Evolutionary conservation across 2,113 vertebrate genomes (phyloP), one percentile per base, ranked within the genome.

Genomic region (Paradoxurus hermaphroditus): DNA sequence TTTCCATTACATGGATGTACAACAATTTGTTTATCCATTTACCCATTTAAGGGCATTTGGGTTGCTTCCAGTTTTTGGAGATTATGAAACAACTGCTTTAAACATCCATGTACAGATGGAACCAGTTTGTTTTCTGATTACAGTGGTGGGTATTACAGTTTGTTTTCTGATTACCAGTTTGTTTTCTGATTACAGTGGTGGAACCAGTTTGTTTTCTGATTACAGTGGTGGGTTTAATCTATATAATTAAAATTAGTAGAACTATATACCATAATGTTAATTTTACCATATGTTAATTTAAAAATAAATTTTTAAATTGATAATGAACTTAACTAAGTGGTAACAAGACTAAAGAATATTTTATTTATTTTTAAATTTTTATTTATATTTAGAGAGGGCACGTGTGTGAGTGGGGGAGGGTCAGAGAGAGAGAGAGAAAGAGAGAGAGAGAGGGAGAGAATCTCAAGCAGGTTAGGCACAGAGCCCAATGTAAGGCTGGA

Each of bases 21-120:
- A 53, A 92, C 41, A 29, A 31, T 67, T 81, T 97, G 31, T 95
- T 53, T 87, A 86, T 90, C 27, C 36, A 82, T 81, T 95, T 86
- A 82, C 12, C 62, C 27, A 53, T 16, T 19, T 34, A 94, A 95
- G 8, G 23, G 19, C 68, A 70, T 62, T 67, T 95, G 68, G 13
- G 5, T 94, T 96, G 21, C 15, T 90, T 72, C 36, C 2, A 77
- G 5, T 77, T 87, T 87, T 16, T 4, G 39, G 15, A 86, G 19
- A 78, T 84, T 95, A 51, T 92, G 34, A 81, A 77, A 97, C 56
- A 84, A 14, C 23, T 90, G 9, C 31, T 89, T 34, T 86, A 41
- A 93, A 62, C 27, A 93, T 73, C 82, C 68, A 87, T 56, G 18
- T 53, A 84, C n/a, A 79, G 23, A 70, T 49, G 6, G 13, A 75